Percentiles rank a stretch among this genome's conserved stretches.
These are phyloP conservation scores for Brachystomella parvula DNA, from an alignment of 1,140 invertebrate genomes.

Conservation along the genomic window DNA sequence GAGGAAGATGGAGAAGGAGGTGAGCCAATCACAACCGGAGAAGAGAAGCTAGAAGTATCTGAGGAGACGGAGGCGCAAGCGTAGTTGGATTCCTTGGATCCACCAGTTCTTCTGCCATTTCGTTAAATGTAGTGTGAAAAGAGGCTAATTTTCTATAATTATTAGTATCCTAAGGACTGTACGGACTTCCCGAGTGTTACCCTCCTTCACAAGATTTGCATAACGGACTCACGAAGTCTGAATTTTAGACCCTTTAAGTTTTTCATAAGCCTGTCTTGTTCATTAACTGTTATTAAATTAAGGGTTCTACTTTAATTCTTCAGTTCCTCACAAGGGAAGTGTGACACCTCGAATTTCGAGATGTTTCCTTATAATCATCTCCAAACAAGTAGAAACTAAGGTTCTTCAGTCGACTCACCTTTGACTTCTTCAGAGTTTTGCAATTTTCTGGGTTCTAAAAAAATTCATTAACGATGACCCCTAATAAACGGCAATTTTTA, in stretches of 20 bases:
- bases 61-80: not conserved
- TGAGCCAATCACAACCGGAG: not conserved
- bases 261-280: not conserved
- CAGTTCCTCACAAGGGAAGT: not conserved
- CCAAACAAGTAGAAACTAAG: too few relatives aligned
- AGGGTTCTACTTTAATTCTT: not conserved
- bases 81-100: too few relatives aligned
- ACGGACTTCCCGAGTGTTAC: not conserved
- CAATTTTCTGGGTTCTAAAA: too few relatives aligned
- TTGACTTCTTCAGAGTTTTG: too few relatives aligned
- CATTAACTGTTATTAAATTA: not conserved
- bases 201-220: not conserved
- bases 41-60: too few relatives aligned
- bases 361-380: too few relatives aligned
- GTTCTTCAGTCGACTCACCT: too few relatives aligned
- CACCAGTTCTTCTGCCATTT: not conserved
- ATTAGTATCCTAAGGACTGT: not conserved
- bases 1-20: not conserved
- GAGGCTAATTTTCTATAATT: slow-evolving; percentile 4
- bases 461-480: too few relatives aligned
- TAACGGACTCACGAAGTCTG: too few relatives aligned
- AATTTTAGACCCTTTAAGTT: not conserved
- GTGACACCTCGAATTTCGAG: too few relatives aligned
- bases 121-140: not conserved
- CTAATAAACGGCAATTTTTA: too few relatives aligned